Evolutionary conservation across 1,140 invertebrate genomes (phyloP).

Genomic region (Drosophila nasuta): DNA sequence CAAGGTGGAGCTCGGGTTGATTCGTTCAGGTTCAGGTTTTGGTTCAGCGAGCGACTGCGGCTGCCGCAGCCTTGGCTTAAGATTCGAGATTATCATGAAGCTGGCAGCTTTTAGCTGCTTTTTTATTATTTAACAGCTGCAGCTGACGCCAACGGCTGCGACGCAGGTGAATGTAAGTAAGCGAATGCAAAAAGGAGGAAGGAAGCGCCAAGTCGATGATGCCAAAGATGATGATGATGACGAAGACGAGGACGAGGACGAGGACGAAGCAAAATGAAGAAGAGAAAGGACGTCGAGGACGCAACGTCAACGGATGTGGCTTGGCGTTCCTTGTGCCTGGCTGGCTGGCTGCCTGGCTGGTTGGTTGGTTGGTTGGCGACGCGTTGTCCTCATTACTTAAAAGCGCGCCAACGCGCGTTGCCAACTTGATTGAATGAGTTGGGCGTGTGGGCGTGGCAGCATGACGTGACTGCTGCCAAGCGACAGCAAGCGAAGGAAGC

Average conservation of each 20-base stretch:
- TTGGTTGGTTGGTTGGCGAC: conserved; percentile 13
- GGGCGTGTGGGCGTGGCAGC: conserved; percentile 18
- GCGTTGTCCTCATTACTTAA: conserved; percentile 53
- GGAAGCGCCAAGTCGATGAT: neutral
- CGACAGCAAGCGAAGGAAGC: neutral
- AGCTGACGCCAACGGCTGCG: conserved; percentile 28
- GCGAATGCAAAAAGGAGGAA: neutral
- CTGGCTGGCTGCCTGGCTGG: no score
- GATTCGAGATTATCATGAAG: conserved; percentile 50
- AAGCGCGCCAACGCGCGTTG: conserved; percentile 50
- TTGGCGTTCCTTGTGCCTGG: neutral
- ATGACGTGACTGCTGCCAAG: conserved; percentile 9
- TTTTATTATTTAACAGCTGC: conserved; percentile 52
- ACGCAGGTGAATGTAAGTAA: conserved; percentile 32
- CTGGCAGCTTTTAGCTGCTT: conserved; percentile 46
- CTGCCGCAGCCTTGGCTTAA: conserved; percentile 41
- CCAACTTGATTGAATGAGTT: conserved; percentile 53
- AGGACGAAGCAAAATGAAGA: neutral
- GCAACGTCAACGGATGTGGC: conserved; percentile 31
- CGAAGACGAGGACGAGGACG: neutral
- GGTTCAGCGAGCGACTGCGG: neutral
- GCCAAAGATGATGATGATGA: neutral
- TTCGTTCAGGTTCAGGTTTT: neutral
- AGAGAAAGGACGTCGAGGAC: neutral
- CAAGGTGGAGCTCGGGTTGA: neutral